phyloP scores from a whole-genome alignment of 1,140 invertebrate species.

The Hyposmocoma kahamanoa region DNA sequence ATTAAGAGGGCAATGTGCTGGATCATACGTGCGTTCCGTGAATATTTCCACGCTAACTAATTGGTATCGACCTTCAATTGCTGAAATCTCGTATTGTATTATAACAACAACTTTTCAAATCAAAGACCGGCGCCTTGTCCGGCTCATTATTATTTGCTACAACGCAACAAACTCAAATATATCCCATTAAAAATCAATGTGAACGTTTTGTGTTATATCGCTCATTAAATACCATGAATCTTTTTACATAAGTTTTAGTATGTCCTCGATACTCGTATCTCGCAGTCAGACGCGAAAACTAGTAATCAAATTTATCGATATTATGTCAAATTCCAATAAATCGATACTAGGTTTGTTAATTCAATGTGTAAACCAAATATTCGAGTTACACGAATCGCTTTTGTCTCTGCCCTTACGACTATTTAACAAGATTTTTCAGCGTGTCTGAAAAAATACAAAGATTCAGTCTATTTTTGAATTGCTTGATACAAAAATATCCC shows the following conservation, averaged over 20 bases:
- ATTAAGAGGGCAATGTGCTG: slow-evolving; percentile 31
- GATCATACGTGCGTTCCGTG: slow-evolving; percentile 42
- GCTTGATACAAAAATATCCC: neutral
- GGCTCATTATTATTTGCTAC: too few species aligned
- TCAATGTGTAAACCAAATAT: too few species aligned
- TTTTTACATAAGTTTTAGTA: slow-evolving; percentile 17
- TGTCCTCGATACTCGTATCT: slow-evolving; percentile 1
- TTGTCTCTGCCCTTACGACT: too few species aligned
- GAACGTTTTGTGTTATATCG: neutral
- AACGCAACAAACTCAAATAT: too few species aligned
- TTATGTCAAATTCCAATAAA: slow-evolving; percentile 44
- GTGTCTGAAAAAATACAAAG: too few species aligned
- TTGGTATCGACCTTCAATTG: slow-evolving; percentile 38
- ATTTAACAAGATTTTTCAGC: too few species aligned
- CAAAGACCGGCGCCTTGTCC: too few species aligned
- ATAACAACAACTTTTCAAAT: too few species aligned
- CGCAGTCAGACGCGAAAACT: slow-evolving; percentile 29
- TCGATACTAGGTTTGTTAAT: too few species aligned
- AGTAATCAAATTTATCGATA: slow-evolving; percentile 30
- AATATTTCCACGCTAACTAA: slow-evolving; percentile 37
- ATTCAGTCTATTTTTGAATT: slow-evolving; percentile 1
- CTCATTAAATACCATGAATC: slow-evolving; percentile 16
- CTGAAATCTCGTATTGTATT: too few species aligned
- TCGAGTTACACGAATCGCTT: too few species aligned
- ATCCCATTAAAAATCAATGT: too few species aligned